Conservation (phyloP, 1,140 invertebrate genomes). For the Chrysopa pallens region DNA sequence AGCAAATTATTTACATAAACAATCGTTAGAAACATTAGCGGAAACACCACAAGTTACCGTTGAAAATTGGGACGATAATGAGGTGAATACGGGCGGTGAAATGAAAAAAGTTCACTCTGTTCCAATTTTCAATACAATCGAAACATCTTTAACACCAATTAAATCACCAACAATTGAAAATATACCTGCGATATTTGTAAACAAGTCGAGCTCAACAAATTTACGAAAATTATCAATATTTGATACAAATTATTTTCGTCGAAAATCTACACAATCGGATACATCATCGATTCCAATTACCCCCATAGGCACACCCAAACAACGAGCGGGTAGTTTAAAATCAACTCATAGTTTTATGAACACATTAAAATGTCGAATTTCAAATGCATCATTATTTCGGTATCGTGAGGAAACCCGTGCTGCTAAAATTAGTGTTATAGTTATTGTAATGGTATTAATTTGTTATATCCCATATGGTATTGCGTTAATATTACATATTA, state of each 20-base stretch:
- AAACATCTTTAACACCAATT: not conserved
- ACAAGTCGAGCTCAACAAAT: not conserved
- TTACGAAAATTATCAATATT: not conserved
- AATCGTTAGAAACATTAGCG: not conserved
- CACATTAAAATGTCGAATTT: slow-evolving; percentile 52
- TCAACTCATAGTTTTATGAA: slow-evolving; percentile 39
- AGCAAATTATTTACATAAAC: not conserved
- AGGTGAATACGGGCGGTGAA: not conserved
- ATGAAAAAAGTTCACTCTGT: not conserved
- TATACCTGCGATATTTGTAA: not conserved
- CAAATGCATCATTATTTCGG: slow-evolving; percentile 64
- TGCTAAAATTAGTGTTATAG: slow-evolving; percentile 55
- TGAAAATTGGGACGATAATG: not conserved
- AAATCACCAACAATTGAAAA: not conserved
- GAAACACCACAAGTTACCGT: not conserved
- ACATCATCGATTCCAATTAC: slow-evolving; percentile 18
- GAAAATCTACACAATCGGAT: slow-evolving; percentile 6
- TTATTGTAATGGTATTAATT: slow-evolving; percentile 48
- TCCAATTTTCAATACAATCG: not conserved
- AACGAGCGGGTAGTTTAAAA: slow-evolving; percentile 18
- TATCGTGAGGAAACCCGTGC: slow-evolving; percentile 67
- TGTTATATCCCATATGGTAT: slow-evolving; percentile 51
- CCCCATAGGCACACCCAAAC: slow-evolving; percentile 26
- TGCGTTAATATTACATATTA: slow-evolving; percentile 24
- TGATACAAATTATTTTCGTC: not conserved